phyloP scores from a whole-genome alignment of 92 coral and sea anemone species.

The Pocillopora meandrina region DNA sequence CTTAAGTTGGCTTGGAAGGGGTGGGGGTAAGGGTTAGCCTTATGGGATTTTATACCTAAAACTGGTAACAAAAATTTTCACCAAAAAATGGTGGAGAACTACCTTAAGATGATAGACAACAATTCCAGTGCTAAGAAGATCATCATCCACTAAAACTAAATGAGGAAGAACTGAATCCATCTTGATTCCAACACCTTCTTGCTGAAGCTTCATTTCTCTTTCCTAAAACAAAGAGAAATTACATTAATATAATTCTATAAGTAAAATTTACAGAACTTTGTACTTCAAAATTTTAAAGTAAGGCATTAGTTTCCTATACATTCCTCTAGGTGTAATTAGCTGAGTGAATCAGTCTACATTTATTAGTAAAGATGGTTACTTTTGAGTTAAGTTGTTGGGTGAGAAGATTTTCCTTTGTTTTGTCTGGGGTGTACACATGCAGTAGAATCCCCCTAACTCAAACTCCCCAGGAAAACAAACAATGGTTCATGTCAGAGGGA shows the following conservation, averaged over 20 bases:
- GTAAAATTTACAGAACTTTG: not conserved
- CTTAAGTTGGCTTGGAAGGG: too few species aligned
- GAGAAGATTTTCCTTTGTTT: too few species aligned
- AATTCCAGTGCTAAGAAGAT: constrained; percentile 92
- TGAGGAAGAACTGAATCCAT: constrained; percentile 98
- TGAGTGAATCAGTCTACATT: too few species aligned
- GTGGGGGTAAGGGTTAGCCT: not conserved
- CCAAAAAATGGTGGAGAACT: not conserved
- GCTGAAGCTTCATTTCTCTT: constrained; percentile 92
- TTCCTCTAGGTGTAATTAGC: too few species aligned
- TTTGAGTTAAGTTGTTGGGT: too few species aligned
- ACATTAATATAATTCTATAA: not conserved
- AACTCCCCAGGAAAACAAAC: too few species aligned
- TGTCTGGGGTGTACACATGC: too few species aligned
- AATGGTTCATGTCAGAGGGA: too few species aligned
- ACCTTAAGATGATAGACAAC: constrained; percentile 98
- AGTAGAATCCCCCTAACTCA: too few species aligned
- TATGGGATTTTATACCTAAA: not conserved
- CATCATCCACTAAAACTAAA: constrained; percentile 94
- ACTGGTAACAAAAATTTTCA: not conserved
- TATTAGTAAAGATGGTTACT: too few species aligned
- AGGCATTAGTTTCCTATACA: too few species aligned
- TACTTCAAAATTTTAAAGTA: not conserved
- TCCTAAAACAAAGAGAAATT: constrained; percentile 57
- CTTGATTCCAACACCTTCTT: constrained; percentile 98